phyloP scores from a whole-genome alignment of 1,140 invertebrate genomes.

The Drosophila quadrilineata region DNA sequence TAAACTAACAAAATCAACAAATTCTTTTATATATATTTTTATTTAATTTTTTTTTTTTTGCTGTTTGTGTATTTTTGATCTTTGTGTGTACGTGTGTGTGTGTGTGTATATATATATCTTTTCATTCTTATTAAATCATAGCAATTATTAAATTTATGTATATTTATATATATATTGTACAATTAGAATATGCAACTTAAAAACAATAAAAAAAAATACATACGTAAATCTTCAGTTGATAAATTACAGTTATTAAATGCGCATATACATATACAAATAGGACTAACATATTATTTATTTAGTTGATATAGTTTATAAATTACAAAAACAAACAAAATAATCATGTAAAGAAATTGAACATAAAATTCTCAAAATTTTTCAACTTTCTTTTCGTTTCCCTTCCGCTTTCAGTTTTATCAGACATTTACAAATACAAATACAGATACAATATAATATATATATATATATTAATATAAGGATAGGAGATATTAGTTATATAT shows the following conservation, averaged over 20 bases:
- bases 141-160: constrained; percentile 32
- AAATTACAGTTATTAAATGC: constrained; percentile 72
- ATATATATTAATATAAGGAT: background rate
- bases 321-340: constrained; percentile 28
- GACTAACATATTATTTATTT: constrained; percentile 3
- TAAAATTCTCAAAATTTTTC: constrained; percentile 50
- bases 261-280: constrained; percentile 54
- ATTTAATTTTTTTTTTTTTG: constrained; percentile 48
- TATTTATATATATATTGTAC: constrained; percentile 12
- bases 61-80: constrained; percentile 53
- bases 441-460: background rate
- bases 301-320: too few species aligned
- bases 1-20: too few species aligned
- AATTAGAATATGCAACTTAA: constrained; percentile 48
- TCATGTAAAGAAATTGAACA: constrained; percentile 27
- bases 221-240: constrained; percentile 34
- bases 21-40: constrained; percentile 33
- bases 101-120: constrained; percentile 31
- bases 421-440: constrained; percentile 9
- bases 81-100: constrained; percentile 19
- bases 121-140: constrained; percentile 43
- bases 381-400: constrained; percentile 29
- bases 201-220: constrained; percentile 60
- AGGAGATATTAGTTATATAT: too few species aligned
- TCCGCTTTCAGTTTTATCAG: background rate